These are phyloP conservation scores for Haliaeetus leucogaster DNA, from an alignment of 2,113 vertebrate species.

Conservation along the genomic window DNA sequence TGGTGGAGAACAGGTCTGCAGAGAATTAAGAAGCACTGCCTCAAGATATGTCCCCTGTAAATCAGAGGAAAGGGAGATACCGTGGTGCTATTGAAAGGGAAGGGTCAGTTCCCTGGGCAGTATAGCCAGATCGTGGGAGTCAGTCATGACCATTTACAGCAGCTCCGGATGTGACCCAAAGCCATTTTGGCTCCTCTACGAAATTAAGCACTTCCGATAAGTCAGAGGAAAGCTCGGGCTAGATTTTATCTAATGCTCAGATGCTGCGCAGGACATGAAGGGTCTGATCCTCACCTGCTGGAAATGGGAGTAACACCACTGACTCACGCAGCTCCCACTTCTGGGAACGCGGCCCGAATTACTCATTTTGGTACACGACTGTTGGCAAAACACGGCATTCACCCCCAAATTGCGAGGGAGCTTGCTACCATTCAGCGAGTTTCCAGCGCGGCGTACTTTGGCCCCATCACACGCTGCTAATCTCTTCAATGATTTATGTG, in stretches of 20 bases:
- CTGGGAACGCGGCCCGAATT: neutral
- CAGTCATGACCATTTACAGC: neutral
- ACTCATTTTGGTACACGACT: neutral
- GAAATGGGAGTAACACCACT: neutral
- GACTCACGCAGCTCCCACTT: neutral
- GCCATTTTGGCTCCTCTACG: neutral
- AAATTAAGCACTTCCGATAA: neutral
- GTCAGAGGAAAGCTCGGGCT: neutral
- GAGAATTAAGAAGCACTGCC: neutral
- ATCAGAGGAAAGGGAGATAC: neutral
- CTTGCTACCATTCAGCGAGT: neutral
- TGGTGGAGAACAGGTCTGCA: neutral
- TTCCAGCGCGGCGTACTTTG: slow-evolving; percentile 36
- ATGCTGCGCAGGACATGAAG: neutral
- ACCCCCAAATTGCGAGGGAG: slow-evolving; percentile 37
- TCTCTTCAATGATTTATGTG: slow-evolving; percentile 76
- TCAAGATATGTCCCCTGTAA: neutral
- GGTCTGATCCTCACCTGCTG: slow-evolving; percentile 45
- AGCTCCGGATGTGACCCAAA: neutral
- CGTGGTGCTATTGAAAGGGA: neutral
- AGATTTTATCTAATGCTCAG: neutral
- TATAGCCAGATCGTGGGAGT: neutral
- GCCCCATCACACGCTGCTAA: slow-evolving; percentile 68
- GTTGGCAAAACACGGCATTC: slow-evolving; percentile 40
- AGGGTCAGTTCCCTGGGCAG: neutral